phyloP scores from a whole-genome alignment of 2,888 invertebrate species.

The Diloba caeruleocephala region DNA sequence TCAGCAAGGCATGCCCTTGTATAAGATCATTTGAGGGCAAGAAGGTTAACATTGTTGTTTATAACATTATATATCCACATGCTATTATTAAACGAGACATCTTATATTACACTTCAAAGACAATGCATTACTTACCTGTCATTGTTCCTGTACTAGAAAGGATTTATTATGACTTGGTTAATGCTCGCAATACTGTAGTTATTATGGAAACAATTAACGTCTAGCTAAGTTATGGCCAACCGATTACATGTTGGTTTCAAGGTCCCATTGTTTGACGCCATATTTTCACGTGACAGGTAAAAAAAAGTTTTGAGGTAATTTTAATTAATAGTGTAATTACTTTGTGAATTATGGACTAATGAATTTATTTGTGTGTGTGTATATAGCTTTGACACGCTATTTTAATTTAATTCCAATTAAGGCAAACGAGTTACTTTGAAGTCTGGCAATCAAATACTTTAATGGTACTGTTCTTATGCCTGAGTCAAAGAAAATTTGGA shows the following conservation, averaged over 20 bases:
- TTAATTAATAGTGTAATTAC: conserved; percentile 25
- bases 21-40: conserved; percentile 15
- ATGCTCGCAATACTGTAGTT: conserved; percentile 40
- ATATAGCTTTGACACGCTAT: conserved; percentile 29
- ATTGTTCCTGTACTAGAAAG: conserved; percentile 21
- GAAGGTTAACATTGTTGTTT: conserved; percentile 19
- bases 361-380: conserved; percentile 24
- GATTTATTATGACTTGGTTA: conserved; percentile 38
- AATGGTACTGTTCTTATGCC: conserved; percentile 2
- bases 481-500: conserved; percentile 1
- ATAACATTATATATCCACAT: conserved; percentile 35
- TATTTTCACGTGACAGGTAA: conserved; percentile 50
- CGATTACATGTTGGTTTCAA: conserved; percentile 52
- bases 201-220: conserved; percentile 53
- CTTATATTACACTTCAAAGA: conserved; percentile 32
- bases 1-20: conserved; percentile 27
- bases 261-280: conserved; percentile 36
- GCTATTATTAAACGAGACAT: conserved; percentile 39
- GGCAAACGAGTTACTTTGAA: conserved; percentile 25
- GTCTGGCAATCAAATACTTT: conserved; percentile 27
- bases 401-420: conserved; percentile 17
- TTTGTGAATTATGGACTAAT: conserved; percentile 19
- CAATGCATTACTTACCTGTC: conserved; percentile 47
- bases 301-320: conserved; percentile 23
- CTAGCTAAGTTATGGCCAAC: conserved; percentile 48